Base-by-base conservation (phyloP, 2,113 vertebrate genomes). In the Etheostoma spectabile region DNA sequence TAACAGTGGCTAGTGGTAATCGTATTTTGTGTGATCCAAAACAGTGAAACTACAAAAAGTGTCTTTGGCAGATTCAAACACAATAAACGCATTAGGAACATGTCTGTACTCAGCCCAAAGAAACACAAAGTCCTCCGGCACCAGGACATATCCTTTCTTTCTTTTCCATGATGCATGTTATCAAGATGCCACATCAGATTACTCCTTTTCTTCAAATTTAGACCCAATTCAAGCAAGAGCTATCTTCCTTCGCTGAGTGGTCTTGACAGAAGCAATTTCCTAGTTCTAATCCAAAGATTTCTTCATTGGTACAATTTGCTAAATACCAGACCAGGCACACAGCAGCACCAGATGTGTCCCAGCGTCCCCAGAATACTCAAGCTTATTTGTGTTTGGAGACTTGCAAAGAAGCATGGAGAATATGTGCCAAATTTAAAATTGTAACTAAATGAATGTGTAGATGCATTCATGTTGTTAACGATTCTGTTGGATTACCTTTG, bases 241-340 rank as follows among this genome's bases (percentile, higher is more conserved):
- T 85, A 86, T 92, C 85, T 83, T 65, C 45, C 60, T 33, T 56
- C 21, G 79, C 48, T 87, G 91, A 93, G 87, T 83, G 74, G 85
- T 85, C 85, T 92, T 93, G 94, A 94, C 94, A 94, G 90, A 93
- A 94, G 85, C 93, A 93, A 94, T 94, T 93, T 93, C 90, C 87
- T 13, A 74, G 80, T 86, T 92, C 87, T 93, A 93, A 93, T 93
- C 73, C 85, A 90, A 88, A 91, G 79, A 89, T 92, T 91, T 92
- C 88, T 91, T 88, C 86, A 89, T 83, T 88, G 82, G 61, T 82
- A 81, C 83, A 79, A 83, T 88, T 85, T 75, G 66, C 80, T 89
- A 89, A 91, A 84, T 79, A 91, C 81, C 59, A 74, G 65, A 73
- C 46, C 18, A 15, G 69, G 69, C 84, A 21, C 72, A 77, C 81